Conservation (phyloP, 2,113 vertebrate genomes). For the Mobula birostris region DNA sequence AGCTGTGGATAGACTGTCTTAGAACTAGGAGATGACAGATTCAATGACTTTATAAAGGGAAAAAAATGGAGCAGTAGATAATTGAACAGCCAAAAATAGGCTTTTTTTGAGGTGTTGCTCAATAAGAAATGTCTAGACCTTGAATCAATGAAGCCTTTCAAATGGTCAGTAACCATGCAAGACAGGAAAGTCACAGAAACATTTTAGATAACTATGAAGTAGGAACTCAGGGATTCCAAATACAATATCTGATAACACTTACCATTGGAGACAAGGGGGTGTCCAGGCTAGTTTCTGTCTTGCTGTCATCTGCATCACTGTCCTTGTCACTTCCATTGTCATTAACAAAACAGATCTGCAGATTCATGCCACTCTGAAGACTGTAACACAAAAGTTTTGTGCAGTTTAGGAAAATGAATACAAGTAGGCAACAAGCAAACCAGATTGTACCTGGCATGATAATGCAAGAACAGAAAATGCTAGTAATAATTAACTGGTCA, state of each 20-base stretch:
- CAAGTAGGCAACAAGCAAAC: neutral
- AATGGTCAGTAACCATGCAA: neutral
- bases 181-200: neutral
- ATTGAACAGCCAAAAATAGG: neutral
- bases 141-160: neutral
- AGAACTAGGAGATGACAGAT: neutral
- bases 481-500: too few species aligned
- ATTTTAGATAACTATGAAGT: neutral
- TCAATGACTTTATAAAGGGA: neutral
- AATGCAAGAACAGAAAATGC: neutral
- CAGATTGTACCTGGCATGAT: neutral
- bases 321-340: conserved; percentile 97
- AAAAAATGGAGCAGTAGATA: neutral
- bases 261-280: conserved; percentile 94
- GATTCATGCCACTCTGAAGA: conserved; percentile 96
- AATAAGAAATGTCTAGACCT: neutral
- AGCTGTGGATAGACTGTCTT: neutral
- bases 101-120: neutral
- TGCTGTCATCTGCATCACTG: conserved; percentile 95
- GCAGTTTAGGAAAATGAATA: neutral
- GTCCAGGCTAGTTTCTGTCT: conserved; percentile 95
- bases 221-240: neutral
- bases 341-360: conserved; percentile 97
- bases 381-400: conserved; percentile 49
- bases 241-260: conserved; percentile 37